These are phyloP conservation scores for Parelbella ahira DNA, from an alignment of 2,888 invertebrate species.

Conservation along the genomic window DNA sequence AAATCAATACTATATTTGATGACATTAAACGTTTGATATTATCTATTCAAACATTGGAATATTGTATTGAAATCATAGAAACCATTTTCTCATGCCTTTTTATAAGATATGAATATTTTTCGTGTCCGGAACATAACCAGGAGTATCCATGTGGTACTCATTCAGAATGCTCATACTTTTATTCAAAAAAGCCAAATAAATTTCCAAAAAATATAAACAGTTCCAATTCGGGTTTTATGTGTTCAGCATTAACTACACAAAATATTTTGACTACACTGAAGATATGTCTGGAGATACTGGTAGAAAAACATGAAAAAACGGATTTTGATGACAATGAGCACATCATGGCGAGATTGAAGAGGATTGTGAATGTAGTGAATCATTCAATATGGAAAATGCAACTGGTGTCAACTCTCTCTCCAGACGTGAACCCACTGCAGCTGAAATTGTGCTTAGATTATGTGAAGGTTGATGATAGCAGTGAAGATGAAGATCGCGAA, in stretches of 20 bases:
- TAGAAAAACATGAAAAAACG: constrained; percentile 47
- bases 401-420: constrained; percentile 81
- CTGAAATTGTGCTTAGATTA: constrained; percentile 68
- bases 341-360: constrained; percentile 48
- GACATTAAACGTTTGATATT: constrained; percentile 71
- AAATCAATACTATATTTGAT: constrained; percentile 63
- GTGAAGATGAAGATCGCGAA: constrained; percentile 68
- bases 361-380: constrained; percentile 73
- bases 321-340: constrained; percentile 46
- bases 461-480: constrained; percentile 68
- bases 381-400: constrained; percentile 88
- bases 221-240: constrained; percentile 75
- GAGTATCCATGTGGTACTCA: constrained; percentile 66
- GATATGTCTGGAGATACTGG: constrained; percentile 70
- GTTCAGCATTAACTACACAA: constrained; percentile 80
- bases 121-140: constrained; percentile 72
- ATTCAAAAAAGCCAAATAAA: constrained; percentile 61
- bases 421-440: constrained; percentile 63
- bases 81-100: constrained; percentile 87
- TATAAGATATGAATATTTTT: constrained; percentile 82
- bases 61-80: constrained; percentile 84
- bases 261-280: constrained; percentile 80
- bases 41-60: constrained; percentile 64
- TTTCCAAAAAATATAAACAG: constrained; percentile 44
- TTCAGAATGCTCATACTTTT: constrained; percentile 74